These are phyloP conservation scores for Philantomba maxwellii DNA, from an alignment of 2,113 vertebrate genomes.

Conservation along the genomic window DNA sequence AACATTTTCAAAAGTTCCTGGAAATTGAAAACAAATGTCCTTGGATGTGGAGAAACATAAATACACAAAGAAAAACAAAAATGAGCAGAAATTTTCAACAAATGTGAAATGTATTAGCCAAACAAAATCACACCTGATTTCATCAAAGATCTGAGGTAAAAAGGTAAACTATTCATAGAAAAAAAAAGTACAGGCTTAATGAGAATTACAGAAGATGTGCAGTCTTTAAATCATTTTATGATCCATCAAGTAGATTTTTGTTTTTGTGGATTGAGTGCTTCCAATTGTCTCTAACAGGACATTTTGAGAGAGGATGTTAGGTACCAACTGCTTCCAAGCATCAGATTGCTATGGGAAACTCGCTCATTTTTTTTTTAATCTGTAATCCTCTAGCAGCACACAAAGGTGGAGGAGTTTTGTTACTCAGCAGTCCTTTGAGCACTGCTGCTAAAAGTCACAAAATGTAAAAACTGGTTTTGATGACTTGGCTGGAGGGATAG, in stretches of 20 bases:
- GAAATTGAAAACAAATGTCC: constrained; percentile 3
- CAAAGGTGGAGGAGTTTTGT: background rate
- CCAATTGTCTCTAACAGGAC: background rate
- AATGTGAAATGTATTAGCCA: background rate
- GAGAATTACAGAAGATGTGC: background rate
- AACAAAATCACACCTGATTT: background rate
- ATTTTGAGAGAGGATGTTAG: background rate
- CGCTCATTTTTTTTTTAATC: background rate
- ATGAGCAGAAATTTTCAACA: background rate
- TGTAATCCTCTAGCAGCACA: background rate
- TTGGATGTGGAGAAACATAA: background rate
- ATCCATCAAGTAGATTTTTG: background rate
- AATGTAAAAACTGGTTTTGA: constrained; percentile 6
- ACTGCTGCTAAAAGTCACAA: background rate
- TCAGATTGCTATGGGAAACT: background rate
- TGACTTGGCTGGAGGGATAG: background rate
- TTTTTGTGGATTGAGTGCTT: background rate
- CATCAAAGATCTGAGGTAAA: background rate
- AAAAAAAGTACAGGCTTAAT: background rate
- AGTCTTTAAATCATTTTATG: background rate
- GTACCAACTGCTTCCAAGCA: background rate
- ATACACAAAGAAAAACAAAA: background rate
- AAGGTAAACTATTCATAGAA: background rate
- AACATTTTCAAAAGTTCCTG: background rate
- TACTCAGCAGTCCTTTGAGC: background rate